Percentiles rank a stretch among this genome's conserved stretches.
Conservation (phyloP, 2,888 invertebrate species). For the Himalopsyche tibetana region DNA sequence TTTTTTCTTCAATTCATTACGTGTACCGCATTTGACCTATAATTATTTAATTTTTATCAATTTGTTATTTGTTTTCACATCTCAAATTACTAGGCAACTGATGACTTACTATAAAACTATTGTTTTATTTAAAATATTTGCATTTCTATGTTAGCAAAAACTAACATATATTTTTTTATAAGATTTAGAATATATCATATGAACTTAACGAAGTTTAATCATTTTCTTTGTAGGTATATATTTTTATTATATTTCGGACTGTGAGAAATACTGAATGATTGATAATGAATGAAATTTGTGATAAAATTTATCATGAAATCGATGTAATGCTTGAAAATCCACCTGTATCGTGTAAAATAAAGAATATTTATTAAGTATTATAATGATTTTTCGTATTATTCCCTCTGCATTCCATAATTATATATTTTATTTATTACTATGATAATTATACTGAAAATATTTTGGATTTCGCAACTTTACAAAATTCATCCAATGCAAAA, state of each 20-base stretch:
- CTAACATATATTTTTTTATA: slow-evolving; percentile 22
- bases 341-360: slow-evolving; percentile 25
- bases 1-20: too few relatives aligned
- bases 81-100: too few relatives aligned
- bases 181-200: background rate
- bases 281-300: slow-evolving; percentile 12
- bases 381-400: background rate
- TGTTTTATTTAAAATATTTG: background rate
- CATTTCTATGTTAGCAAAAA: slow-evolving; percentile 22
- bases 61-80: too few relatives aligned
- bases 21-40: too few relatives aligned
- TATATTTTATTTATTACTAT: too few relatives aligned
- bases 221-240: background rate
- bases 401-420: background rate
- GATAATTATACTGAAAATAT: too few relatives aligned
- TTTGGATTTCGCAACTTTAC: too few relatives aligned
- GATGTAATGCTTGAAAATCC: slow-evolving; percentile 3
- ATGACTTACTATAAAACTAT: background rate
- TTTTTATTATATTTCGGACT: background rate
- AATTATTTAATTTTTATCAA: too few relatives aligned
- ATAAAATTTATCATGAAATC: background rate
- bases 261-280: background rate
- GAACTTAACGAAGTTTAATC: background rate
- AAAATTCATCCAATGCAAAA: too few relatives aligned
- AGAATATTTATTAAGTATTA: slow-evolving; percentile 1